Base-by-base conservation (phyloP, 1,140 invertebrate genomes). In the Drosophila ogumai region DNA sequence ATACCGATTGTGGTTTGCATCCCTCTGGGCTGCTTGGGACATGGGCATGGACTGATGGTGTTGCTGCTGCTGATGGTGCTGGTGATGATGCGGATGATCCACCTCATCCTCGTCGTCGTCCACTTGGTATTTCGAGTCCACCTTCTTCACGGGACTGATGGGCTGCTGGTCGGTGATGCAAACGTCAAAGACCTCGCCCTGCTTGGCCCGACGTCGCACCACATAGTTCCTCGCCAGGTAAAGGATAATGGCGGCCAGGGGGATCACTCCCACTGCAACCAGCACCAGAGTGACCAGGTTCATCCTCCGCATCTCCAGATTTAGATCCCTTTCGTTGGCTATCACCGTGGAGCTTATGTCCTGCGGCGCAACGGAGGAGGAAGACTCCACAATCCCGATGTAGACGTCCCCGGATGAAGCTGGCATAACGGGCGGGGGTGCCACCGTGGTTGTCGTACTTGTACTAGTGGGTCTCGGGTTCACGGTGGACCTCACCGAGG, bases 281-380 rank as follows among this genome's bases (percentile, higher is more conserved):
- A 95, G 82, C 9, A 95, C 93, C 66, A 95, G 94, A 1, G 94
- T 94, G 6, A 94, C 93, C 52, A 94, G 93, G 68, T 94, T 94
- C 41, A 93, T 93, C 46, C 94, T 94, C 31, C 94, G 91, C 79
- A 93, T 93, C 91, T 94, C 90, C 40, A 94, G 92, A 13, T 94
- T 91, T 10, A 94, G 93, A 81, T 94, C 94, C 2, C 77, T 76
- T 34, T 91, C 90, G 25, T 82, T 79, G 1, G 82, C 61, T 4
- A 91, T 84, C 2, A 75, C 93, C 82, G 69, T 94, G 91, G 88
- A 92, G n/a, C 88, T 82, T 9, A 92, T 76, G 7, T 91, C 91
- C 25, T 58, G 40, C 0, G 59, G 47, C 0, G 68, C 4, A 1
- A 56, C 34, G 0, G 75, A 71, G 0, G 82, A 58, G 0, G 82